Conservation (phyloP, 2,113 vertebrate species). For the Emberiza fucata region DNA sequence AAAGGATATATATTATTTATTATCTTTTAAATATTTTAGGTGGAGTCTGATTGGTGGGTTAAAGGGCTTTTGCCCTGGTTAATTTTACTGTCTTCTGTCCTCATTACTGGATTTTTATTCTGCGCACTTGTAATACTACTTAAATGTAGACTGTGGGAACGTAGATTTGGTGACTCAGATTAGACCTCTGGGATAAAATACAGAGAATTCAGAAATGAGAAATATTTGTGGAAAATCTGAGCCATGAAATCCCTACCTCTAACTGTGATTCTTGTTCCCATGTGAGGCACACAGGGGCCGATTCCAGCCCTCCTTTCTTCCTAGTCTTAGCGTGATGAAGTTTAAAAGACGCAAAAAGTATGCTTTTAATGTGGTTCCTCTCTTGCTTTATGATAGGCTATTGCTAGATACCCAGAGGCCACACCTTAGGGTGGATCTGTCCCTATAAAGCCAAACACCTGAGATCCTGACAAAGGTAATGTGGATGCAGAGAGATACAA, state of each 20-base stretch:
- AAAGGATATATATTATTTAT: background rate
- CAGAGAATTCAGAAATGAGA: background rate
- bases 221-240: background rate
- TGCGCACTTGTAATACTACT: background rate
- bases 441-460: background rate
- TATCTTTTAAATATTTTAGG: background rate
- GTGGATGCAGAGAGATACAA: background rate
- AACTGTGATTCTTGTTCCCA: background rate
- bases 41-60: background rate
- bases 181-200: background rate
- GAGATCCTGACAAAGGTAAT: background rate
- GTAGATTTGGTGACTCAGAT: background rate
- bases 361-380: background rate
- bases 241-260: background rate
- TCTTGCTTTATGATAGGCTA: background rate
- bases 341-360: background rate
- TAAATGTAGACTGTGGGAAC: background rate
- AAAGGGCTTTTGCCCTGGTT: background rate
- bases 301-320: background rate
- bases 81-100: background rate
- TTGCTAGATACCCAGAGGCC: background rate
- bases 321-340: background rate
- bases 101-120: background rate
- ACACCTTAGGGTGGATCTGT: background rate
- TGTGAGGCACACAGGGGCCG: background rate